phyloP scores from a whole-genome alignment of 2,888 invertebrate genomes.

The Drosophila eohydei region DNA sequence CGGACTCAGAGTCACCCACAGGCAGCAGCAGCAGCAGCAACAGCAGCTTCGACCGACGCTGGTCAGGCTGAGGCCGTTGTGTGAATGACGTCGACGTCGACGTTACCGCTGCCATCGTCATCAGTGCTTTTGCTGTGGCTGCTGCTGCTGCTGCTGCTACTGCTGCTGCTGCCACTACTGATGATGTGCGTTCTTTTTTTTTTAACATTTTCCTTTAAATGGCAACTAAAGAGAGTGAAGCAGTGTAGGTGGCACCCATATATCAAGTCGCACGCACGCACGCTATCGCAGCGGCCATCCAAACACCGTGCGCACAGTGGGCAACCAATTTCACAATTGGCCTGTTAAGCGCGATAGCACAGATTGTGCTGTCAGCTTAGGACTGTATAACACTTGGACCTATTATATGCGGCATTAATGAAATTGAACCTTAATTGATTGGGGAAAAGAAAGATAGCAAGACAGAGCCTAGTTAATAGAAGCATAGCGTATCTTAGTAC shows the following conservation, averaged over 20 bases:
- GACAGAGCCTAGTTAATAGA: neutral
- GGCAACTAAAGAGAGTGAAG: constrained; percentile 22
- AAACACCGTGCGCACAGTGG: constrained; percentile 36
- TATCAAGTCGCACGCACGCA: constrained; percentile 62
- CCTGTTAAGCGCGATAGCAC: constrained; percentile 4
- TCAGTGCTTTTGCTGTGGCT: constrained; percentile 5
- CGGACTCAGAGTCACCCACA: constrained; percentile 51
- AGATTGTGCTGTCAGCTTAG: constrained; percentile 7
- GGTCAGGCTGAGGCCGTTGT: constrained; percentile 52
- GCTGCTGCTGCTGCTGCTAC: constrained; percentile 3
- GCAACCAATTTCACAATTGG: constrained; percentile 12
- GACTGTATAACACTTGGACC: neutral
- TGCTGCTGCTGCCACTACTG: constrained; percentile 25
- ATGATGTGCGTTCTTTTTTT: constrained; percentile 55
- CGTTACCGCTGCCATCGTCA: constrained; percentile 2
- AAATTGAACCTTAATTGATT: constrained; percentile 1
- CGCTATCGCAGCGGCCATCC: constrained; percentile 35
- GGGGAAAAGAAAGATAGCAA: neutral
- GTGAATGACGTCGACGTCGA: constrained; percentile 50
- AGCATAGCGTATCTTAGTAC: neutral
- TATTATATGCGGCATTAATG: neutral
- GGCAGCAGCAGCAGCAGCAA: constrained; percentile 36
- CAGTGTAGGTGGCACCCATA: constrained; percentile 14
- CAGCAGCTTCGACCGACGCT: constrained; percentile 26
- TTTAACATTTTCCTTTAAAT: constrained; percentile 58